Evolutionary conservation across 2,113 vertebrate genomes (phyloP).

Genomic region (Sceloporus tristichus): DNA sequence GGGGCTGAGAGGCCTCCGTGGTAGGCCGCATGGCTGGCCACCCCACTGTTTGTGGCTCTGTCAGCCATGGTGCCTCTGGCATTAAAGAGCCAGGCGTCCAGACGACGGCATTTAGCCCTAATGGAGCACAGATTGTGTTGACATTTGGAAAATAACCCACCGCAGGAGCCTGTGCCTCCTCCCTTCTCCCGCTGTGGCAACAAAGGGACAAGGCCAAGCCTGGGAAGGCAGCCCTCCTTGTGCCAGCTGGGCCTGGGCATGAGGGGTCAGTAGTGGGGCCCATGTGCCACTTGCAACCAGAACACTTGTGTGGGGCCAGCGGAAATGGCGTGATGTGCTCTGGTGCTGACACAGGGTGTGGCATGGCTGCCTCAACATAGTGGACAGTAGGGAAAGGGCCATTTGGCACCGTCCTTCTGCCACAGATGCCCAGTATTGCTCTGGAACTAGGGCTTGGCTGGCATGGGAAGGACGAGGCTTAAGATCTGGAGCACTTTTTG

Average conservation of each 20-base stretch:
- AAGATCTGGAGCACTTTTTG: too few species aligned
- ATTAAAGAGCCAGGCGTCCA: slow-evolving; percentile 73
- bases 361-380: too few species aligned
- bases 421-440: not conserved
- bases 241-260: too few species aligned
- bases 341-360: too few species aligned
- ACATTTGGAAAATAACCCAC: slow-evolving; percentile 80
- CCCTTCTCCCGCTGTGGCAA: not conserved
- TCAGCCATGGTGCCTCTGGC: slow-evolving; percentile 67
- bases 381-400: too few species aligned
- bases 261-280: not conserved
- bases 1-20: not conserved
- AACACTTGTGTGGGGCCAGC: not conserved
- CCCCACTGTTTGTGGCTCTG: not conserved
- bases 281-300: not conserved
- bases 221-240: not conserved
- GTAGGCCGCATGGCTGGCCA: not conserved
- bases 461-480: too few species aligned
- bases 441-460: too few species aligned
- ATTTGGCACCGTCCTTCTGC: not conserved
- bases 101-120: slow-evolving; percentile 76
- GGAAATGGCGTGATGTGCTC: too few species aligned
- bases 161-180: slow-evolving; percentile 70
- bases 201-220: slow-evolving; percentile 47
- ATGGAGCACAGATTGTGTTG: slow-evolving; percentile 80